A percentile compares a stretch with the other conserved stretches of the same genome.
phyloP scores from a whole-genome alignment of 2,888 invertebrate species.

The Aporophyla nigra region DNA sequence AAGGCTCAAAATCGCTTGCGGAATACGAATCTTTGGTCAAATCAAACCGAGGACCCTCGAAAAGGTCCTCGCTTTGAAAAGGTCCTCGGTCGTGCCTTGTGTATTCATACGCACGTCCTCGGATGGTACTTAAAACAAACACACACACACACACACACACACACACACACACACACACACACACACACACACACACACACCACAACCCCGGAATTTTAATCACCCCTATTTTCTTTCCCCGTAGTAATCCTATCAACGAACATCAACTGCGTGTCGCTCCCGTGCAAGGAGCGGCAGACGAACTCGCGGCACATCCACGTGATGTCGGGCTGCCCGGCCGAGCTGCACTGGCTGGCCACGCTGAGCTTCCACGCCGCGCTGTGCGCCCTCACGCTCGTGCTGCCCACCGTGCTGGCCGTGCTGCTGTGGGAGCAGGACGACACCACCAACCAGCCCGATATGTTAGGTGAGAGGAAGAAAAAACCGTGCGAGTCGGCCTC shows the following conservation, averaged over 20 bases:
- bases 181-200: no score
- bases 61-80: no score
- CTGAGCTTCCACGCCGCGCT: constrained; percentile 90
- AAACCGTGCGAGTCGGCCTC: no score
- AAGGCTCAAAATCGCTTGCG: no score
- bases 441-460: constrained; percentile 71
- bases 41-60: no score
- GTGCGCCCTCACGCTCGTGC: constrained; percentile 66
- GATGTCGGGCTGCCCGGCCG: constrained; percentile 92
- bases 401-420: constrained; percentile 68
- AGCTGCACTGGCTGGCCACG: constrained; percentile 92
- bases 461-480: constrained; percentile 72
- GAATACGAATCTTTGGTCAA: no score
- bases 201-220: background rate
- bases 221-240: background rate
- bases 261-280: constrained; percentile 91
- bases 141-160: no score
- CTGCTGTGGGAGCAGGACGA: constrained; percentile 69
- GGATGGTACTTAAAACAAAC: no score
- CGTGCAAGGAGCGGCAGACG: constrained; percentile 91
- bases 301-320: constrained; percentile 93
- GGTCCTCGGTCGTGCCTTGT: no score
- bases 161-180: no score
- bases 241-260: constrained; percentile 83
- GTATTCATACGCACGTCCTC: no score